Evolutionary conservation across 2,113 vertebrate genomes (phyloP).

Genomic region (Oreochromis niloticus): DNA sequence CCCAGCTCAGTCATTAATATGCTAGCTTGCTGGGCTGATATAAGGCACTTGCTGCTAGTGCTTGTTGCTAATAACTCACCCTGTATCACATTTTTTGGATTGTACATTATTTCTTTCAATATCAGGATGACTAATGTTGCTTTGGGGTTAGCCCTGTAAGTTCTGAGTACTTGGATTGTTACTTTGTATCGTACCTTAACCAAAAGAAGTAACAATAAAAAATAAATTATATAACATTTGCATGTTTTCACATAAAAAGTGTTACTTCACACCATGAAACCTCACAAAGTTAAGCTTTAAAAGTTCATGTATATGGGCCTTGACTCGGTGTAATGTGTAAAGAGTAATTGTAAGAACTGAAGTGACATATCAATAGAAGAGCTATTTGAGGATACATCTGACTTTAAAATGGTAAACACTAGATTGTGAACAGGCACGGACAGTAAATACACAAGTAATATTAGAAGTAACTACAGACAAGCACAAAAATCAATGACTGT

Average conservation of each 20-base stretch:
- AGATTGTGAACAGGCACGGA: not conserved
- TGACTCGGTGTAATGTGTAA: not conserved
- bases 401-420: not conserved
- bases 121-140: not conserved
- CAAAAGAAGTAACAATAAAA: not conserved
- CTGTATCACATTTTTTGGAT: not conserved
- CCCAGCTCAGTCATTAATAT: not conserved
- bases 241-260: not conserved
- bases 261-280: not conserved
- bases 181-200: not conserved
- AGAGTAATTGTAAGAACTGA: not conserved
- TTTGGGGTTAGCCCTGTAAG: not conserved
- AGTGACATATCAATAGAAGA: not conserved
- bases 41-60: not conserved
- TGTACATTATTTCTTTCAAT: not conserved
- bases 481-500: conserved; percentile 59
- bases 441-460: not conserved
- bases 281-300: not conserved
- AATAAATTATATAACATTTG: not conserved
- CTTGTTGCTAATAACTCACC: not conserved
- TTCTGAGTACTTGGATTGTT: not conserved
- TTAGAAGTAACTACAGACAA: not conserved
- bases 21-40: not conserved
- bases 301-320: not conserved
- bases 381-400: not conserved